These are phyloP conservation scores for Poecilia picta DNA, from an alignment of 2,797 vertebrate genomes.

Conservation along the genomic window DNA sequence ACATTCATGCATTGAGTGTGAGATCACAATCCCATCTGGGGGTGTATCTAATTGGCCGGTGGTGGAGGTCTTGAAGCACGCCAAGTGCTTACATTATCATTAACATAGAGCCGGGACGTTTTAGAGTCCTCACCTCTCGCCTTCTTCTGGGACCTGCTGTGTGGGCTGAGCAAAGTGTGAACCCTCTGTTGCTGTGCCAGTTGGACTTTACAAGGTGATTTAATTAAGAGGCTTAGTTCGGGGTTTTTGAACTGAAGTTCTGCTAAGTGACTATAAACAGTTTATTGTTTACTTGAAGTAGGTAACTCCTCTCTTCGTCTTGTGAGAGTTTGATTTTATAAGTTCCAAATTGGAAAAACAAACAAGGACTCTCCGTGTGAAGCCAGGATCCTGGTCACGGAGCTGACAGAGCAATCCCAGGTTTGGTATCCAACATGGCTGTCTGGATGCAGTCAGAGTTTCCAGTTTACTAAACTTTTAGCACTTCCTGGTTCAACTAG, in stretches of 20 bases:
- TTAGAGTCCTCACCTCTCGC: conserved; percentile 57
- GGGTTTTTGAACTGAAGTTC: background rate
- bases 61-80: conserved; percentile 32
- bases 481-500: background rate
- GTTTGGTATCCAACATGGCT: background rate
- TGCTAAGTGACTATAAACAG: background rate
- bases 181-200: conserved; percentile 24
- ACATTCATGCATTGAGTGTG: conserved; percentile 34
- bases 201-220: conserved; percentile 50
- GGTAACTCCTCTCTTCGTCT: background rate
- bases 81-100: conserved; percentile 59
- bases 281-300: conserved; percentile 2
- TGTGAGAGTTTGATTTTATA: background rate
- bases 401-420: background rate
- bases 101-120: conserved; percentile 41
- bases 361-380: background rate
- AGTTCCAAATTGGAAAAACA: background rate
- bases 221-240: conserved; percentile 43
- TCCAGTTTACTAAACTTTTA: background rate
- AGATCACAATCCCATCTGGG: conserved; percentile 29
- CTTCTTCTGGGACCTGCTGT: conserved; percentile 39
- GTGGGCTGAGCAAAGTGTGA: conserved; percentile 30
- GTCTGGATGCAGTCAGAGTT: background rate
- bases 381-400: background rate
- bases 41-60: conserved; percentile 54